Percentiles rank a stretch among this genome's conserved stretches.
Conservation (phyloP, 2,113 vertebrate species). For the Pelvicachromis taeniatus region DNA sequence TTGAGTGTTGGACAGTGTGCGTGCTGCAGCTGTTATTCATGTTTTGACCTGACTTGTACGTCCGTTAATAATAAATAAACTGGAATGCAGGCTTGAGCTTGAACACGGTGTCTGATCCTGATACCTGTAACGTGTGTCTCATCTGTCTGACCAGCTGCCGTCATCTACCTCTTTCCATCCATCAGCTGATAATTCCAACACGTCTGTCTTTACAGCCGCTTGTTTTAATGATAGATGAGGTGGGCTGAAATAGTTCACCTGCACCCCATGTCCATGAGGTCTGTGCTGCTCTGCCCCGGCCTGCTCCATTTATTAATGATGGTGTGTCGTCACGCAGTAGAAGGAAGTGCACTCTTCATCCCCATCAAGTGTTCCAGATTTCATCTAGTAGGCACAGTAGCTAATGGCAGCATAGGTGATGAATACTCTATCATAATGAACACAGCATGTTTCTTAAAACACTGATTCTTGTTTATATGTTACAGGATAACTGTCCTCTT, state of each 20-base stretch:
- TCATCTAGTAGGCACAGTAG: background rate
- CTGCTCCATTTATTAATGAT: conserved; percentile 37
- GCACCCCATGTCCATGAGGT: conserved; percentile 7
- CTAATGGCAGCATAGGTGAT: background rate
- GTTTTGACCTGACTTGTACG: background rate
- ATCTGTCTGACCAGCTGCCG: background rate
- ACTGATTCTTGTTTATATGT: background rate
- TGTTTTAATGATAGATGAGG: conserved; percentile 58
- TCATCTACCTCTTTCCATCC: background rate
- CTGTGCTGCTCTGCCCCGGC: background rate
- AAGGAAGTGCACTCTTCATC: background rate
- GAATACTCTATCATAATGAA: background rate
- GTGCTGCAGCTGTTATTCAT: conserved; percentile 11
- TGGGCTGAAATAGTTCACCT: conserved; percentile 51
- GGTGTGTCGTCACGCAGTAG: background rate
- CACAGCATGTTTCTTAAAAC: background rate
- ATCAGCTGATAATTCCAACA: conserved; percentile 20
- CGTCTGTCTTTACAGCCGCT: conserved; percentile 5
- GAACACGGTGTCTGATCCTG: background rate
- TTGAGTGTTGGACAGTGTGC: conserved; percentile 21
- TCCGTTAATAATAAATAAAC: conserved; percentile 27
- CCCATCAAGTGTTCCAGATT: background rate
- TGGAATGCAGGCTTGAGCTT: background rate
- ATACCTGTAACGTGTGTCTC: background rate
- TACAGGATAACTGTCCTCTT: background rate